Percentiles rank a stretch among this genome's conserved stretches.
Evolutionary conservation across 37 sponge, comb jelly and placozoan species (phyloP).

Genomic region (Spongilla lacustris): DNA sequence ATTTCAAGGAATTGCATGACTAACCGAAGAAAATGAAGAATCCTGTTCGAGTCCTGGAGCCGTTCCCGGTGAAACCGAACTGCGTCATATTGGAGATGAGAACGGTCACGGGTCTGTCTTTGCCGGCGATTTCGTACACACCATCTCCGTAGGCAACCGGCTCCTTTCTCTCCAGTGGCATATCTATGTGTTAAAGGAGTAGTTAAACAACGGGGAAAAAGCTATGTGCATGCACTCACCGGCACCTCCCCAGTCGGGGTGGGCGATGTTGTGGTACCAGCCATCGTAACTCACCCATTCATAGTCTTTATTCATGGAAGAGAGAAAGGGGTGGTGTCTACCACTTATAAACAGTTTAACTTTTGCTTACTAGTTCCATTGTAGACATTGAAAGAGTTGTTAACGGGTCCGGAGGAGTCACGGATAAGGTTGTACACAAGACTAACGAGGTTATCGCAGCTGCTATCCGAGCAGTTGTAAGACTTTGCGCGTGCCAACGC

Average conservation of each 20-base stretch:
- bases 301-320: conserved; percentile 47
- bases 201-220: not conserved
- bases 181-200: conserved; percentile 16
- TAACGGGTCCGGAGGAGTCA: too few species aligned
- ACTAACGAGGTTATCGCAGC: too few species aligned
- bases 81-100: conserved; percentile 76
- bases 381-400: too few species aligned
- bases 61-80: conserved; percentile 76
- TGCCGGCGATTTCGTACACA: conserved; percentile 74
- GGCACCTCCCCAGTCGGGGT: conserved; percentile 92
- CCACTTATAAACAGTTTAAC: too few species aligned
- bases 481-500: too few species aligned
- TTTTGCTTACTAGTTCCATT: too few species aligned
- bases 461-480: too few species aligned
- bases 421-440: too few species aligned
- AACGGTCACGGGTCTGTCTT: conserved; percentile 66
- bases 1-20: conserved; percentile 6
- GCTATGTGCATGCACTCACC: conserved; percentile 45
- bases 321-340: not conserved
- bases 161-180: conserved; percentile 83
- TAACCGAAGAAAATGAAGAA: conserved; percentile 91
- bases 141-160: conserved; percentile 82
- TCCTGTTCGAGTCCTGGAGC: conserved; percentile 62
- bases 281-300: conserved; percentile 90
- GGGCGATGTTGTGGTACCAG: conserved; percentile 96